Evolutionary conservation across 2,113 vertebrate species (phyloP).

Genomic region (Pterocles burchelli): DNA sequence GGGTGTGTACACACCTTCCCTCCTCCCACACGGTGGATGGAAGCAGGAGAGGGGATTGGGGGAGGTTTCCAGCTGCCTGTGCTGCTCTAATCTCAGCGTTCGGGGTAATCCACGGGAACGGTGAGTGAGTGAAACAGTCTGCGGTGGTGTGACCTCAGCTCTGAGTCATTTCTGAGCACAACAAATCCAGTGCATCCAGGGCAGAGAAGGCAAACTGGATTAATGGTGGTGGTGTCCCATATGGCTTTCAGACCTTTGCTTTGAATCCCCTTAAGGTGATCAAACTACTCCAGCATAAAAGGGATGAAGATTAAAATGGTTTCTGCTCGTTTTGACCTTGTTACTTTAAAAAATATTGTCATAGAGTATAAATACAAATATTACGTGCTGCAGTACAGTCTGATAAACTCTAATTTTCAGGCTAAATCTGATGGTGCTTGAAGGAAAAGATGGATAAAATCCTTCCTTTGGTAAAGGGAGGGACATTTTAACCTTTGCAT

Average conservation of each 20-base stretch:
- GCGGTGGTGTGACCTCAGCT: not conserved
- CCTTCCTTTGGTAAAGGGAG: not conserved
- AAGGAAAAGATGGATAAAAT: not conserved
- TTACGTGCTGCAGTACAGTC: not conserved
- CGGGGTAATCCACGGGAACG: not conserved
- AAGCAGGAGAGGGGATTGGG: not conserved
- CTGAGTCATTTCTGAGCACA: not conserved
- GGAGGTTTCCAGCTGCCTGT: not conserved
- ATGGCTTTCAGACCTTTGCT: not conserved
- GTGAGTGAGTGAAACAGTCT: not conserved
- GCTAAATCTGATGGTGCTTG: not conserved
- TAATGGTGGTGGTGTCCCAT: not conserved
- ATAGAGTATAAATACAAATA: not conserved
- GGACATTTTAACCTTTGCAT: not conserved
- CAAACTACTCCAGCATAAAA: not conserved
- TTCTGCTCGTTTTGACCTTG: not conserved
- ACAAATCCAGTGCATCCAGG: not conserved
- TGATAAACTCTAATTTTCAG: not conserved
- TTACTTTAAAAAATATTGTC: not conserved
- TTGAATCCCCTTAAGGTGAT: conserved; percentile 6
- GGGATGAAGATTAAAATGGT: not conserved
- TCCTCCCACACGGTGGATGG: not conserved
- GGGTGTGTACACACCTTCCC: fast-evolving
- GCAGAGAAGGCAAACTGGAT: not conserved
- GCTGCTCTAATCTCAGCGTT: not conserved